Evolutionary conservation across 2,797 vertebrate genomes (phyloP).

Genomic region (Sebastes itinus): DNA sequence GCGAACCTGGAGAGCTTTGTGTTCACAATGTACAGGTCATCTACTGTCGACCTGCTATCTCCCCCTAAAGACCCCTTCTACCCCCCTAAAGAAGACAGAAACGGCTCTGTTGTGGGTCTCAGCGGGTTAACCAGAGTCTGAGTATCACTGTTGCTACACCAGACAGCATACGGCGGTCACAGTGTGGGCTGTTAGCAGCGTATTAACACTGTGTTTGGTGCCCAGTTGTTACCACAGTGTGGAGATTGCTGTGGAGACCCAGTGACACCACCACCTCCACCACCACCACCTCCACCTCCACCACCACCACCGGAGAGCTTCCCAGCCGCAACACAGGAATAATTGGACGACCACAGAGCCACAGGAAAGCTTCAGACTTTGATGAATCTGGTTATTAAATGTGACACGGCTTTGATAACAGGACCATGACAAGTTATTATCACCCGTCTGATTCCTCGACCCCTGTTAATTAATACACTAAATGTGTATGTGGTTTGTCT

Average conservation of each 20-base stretch:
- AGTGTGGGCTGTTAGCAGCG: not conserved
- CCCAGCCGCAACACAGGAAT: not conserved
- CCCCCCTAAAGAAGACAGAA: too few species aligned
- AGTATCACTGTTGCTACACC: not conserved
- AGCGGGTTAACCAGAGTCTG: too few species aligned
- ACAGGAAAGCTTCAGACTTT: not conserved
- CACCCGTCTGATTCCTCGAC: conserved; percentile 8
- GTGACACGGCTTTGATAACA: conserved; percentile 6
- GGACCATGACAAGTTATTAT: conserved; percentile 17
- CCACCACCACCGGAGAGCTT: not conserved
- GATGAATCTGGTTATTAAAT: conserved; percentile 9
- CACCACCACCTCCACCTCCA: too few species aligned
- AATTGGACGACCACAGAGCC: not conserved
- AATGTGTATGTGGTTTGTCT: not conserved
- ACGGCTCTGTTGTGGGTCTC: too few species aligned
- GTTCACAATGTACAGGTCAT: too few species aligned
- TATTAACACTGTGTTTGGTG: not conserved
- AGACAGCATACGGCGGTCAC: not conserved
- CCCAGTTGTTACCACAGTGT: not conserved
- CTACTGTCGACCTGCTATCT: too few species aligned
- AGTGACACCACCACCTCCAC: not conserved
- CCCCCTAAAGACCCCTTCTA: too few species aligned
- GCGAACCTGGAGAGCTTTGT: too few species aligned
- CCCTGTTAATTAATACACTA: conserved; percentile 32
- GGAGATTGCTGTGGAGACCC: not conserved